These are phyloP conservation scores for Apis laboriosa DNA, from an alignment of 1,140 invertebrate genomes.

Conservation along the genomic window DNA sequence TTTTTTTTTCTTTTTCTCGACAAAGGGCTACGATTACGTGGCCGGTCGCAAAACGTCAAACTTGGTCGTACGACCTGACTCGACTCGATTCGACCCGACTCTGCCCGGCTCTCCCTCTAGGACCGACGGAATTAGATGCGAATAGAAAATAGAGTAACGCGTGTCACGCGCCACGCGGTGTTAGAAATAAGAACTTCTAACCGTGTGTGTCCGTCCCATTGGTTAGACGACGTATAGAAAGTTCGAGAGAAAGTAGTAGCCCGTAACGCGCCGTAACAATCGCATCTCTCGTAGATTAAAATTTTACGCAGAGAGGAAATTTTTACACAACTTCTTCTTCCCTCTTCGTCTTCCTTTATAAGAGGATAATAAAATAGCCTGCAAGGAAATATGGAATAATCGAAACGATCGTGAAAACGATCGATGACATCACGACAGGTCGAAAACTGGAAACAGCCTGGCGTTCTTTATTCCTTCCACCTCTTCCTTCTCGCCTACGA, in stretches of 20 bases:
- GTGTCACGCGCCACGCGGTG: slow-evolving; percentile 53
- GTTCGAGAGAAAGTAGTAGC: slow-evolving; percentile 45
- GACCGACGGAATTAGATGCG: slow-evolving; percentile 70
- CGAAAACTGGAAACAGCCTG: slow-evolving; percentile 5
- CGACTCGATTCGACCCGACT: slow-evolving; percentile 24
- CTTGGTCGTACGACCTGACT: neutral
- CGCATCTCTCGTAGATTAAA: neutral
- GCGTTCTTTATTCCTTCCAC: neutral
- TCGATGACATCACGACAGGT: slow-evolving; percentile 43
- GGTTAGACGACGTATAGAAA: slow-evolving; percentile 41
- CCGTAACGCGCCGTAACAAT: slow-evolving; percentile 20
- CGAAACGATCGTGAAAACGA: slow-evolving; percentile 11
- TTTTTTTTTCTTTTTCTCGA: neutral
- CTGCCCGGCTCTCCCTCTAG: slow-evolving; percentile 31
- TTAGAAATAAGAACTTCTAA: slow-evolving; percentile 49
- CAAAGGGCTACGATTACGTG: neutral
- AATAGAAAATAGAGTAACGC: slow-evolving; percentile 69
- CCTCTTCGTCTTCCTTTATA: no score
- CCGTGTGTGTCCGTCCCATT: slow-evolving; percentile 23
- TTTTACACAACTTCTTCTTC: no score
- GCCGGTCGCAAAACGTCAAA: neutral
- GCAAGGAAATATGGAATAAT: neutral
- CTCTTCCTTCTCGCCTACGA: slow-evolving; percentile 1
- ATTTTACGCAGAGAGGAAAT: neutral
- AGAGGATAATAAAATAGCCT: no score